Percentiles rank a stretch among this genome's conserved stretches.
These are phyloP conservation scores for Pristionchus exspectatus DNA, from an alignment of 2,888 invertebrate species.

Conservation along the genomic window DNA sequence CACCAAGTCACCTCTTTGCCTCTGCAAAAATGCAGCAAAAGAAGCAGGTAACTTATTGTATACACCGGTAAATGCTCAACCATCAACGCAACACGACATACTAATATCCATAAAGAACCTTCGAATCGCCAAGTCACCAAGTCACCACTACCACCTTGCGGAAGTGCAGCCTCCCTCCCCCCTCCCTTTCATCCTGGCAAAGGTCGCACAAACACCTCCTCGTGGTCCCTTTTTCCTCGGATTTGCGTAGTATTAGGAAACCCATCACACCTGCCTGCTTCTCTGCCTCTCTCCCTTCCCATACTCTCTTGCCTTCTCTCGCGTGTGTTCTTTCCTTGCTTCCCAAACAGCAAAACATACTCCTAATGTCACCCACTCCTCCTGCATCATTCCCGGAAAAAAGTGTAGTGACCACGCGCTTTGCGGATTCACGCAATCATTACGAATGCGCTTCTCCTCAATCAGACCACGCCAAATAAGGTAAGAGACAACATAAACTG, in stretches of 20 bases:
- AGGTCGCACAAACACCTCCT: slow-evolving; percentile 47
- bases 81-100: not conserved
- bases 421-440: not conserved
- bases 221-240: not conserved
- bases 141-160: not conserved
- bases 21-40: not conserved
- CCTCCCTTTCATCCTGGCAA: not conserved
- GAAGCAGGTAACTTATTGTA: not conserved
- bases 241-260: slow-evolving; percentile 45
- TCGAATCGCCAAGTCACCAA: not conserved
- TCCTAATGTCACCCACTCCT: slow-evolving; percentile 15
- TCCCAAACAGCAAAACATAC: not conserved
- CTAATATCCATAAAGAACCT: not conserved
- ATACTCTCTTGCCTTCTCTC: not conserved
- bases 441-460: not conserved
- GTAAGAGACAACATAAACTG: not conserved
- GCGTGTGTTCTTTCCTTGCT: not conserved
- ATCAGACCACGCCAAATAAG: not conserved
- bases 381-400: slow-evolving; percentile 4
- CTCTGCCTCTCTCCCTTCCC: slow-evolving; percentile 2
- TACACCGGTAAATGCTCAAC: not conserved
- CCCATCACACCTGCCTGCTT: not conserved
- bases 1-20: not conserved
- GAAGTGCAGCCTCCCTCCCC: not conserved
- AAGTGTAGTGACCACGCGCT: not conserved